Percentiles rank a stretch among this genome's conserved stretches.
Conservation (phyloP, 1,140 invertebrate genomes). For the Linepithema humile region DNA sequence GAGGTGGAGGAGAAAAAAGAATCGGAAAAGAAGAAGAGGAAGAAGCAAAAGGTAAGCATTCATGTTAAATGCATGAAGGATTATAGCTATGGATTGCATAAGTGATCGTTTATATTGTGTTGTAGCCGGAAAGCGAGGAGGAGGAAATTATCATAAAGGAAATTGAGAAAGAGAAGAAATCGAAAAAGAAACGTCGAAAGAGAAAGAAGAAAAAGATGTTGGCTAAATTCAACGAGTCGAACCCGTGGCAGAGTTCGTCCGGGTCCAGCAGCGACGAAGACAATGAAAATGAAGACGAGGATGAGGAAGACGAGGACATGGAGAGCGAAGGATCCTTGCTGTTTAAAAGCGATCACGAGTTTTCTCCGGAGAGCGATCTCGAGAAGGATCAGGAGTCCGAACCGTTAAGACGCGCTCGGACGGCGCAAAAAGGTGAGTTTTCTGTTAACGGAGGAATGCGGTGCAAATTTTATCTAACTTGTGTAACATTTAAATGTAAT, state of each 20-base stretch:
- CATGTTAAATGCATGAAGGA: not conserved
- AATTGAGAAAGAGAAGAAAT: constrained; percentile 82
- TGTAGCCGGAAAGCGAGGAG: constrained; percentile 74
- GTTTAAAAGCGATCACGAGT: constrained; percentile 95
- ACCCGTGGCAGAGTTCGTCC: constrained; percentile 89
- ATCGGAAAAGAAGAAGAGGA: constrained; percentile 77
- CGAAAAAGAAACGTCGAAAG: constrained; percentile 84
- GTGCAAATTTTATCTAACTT: not conserved
- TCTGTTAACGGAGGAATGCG: constrained; percentile 13
- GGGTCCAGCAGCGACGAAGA: constrained; percentile 87
- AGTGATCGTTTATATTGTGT: constrained; percentile 25
- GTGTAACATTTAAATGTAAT: not conserved
- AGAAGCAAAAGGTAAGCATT: constrained; percentile 76
- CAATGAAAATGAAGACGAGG: constrained; percentile 87
- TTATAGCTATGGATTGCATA: not conserved
- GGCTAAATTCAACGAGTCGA: constrained; percentile 86
- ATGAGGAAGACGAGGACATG: constrained; percentile 87
- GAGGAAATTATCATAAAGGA: constrained; percentile 79
- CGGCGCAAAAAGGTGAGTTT: constrained; percentile 85
- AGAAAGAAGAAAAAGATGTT: constrained; percentile 86
- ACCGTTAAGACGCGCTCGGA: constrained; percentile 88
- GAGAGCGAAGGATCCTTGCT: constrained; percentile 87
- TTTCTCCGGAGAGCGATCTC: constrained; percentile 91
- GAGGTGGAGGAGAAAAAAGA: constrained; percentile 88
- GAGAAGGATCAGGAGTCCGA: constrained; percentile 85